Evolutionary conservation across 2,113 vertebrate genomes (phyloP).

Genomic region (Pitta sordida): DNA sequence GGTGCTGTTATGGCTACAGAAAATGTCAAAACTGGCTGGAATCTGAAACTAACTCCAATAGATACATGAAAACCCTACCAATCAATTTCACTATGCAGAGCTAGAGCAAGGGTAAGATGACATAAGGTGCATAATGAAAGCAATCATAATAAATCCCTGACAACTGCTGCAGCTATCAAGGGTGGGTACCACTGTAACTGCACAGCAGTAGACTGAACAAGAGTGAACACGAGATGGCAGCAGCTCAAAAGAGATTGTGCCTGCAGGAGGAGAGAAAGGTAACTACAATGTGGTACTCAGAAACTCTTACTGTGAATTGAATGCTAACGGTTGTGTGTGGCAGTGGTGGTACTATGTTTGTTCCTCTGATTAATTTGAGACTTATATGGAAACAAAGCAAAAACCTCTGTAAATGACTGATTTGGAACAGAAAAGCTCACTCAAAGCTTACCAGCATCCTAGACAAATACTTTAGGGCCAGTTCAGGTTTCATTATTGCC

Average conservation of each 20-base stretch:
- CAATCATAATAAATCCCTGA: not conserved
- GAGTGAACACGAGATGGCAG: not conserved
- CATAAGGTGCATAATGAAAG: not conserved
- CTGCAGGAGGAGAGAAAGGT: not conserved
- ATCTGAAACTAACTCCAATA: not conserved
- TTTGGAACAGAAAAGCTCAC: not conserved
- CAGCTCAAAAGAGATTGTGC: not conserved
- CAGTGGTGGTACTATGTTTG: not conserved
- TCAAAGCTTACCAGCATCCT: not conserved
- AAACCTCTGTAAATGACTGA: not conserved
- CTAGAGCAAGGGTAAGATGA: not conserved
- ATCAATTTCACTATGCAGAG: not conserved
- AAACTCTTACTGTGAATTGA: not conserved
- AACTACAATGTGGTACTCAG: not conserved
- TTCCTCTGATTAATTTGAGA: not conserved
- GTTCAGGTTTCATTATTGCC: not conserved
- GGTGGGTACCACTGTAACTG: not conserved
- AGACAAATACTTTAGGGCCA: not conserved
- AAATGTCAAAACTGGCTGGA: not conserved
- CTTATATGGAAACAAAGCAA: not conserved
- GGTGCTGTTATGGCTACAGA: not conserved
- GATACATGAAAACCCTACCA: not conserved
- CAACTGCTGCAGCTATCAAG: accelerated
- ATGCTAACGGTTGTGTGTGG: not conserved
- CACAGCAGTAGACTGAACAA: not conserved